Base-by-base conservation (phyloP, 1,140 invertebrate species). In the Calephelis nemesis region DNA sequence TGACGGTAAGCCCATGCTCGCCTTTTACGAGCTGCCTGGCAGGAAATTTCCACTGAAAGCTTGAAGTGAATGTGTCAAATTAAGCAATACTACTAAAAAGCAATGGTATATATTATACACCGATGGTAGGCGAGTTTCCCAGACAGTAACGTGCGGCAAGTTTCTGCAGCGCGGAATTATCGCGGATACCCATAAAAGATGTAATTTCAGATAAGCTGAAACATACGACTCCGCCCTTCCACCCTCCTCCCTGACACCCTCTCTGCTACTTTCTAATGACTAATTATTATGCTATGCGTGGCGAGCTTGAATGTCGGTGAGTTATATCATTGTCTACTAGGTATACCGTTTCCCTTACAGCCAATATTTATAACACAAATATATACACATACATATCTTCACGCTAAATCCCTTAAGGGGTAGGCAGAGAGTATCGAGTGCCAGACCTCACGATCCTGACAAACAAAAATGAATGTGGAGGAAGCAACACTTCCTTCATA, bases 171-270 rank as follows among this genome's bases (percentile, higher is more conserved):
- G 85, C 85, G 82, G 87, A 89, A 91, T 91, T 88, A 91, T 90
- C 88, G 85, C 87, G 85, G 89, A 85, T 91, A 87, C 82, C 87
- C 87, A 91, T 91, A 91, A 91, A 91, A 91, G 89, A 91, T 91
- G 89, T 91, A 91, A 91, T 90, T 90, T 90, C 86, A 90, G 87
- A 91, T 91, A 90, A 91, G 86, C 87, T 88, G 86, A 89, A 91
- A 91, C 86, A 89, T 85, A 88, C 88, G 87, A 85, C 87, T 83
- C 63, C 85, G 85, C 83, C 88, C 86, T 45, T 15, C 82, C 76
- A 52, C 70, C 47, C 64, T 63, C 71, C 74, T 78, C 75, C 68
- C 73, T 50, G 73, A 75, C 65, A 68, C 72, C 75, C 50, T 74
- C 82, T 81, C 80, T 74, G 75, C 83, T 89, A 88, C 88, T 89